Base-by-base conservation (phyloP, 2,797 vertebrate species). In the Nyctalus aviator region DNA sequence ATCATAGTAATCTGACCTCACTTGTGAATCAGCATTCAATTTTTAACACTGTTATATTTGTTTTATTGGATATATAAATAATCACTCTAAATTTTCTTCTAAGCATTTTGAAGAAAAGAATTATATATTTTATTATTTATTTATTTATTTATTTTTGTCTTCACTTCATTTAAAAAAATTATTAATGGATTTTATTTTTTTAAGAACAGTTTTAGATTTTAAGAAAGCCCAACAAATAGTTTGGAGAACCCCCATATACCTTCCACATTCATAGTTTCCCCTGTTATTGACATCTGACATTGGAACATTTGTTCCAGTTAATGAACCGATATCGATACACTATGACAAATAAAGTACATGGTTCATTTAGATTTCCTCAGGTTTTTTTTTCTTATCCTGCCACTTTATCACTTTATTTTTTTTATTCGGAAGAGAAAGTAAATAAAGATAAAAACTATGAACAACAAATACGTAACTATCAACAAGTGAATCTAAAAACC, bases 41-140 rank as follows among this genome's bases (percentile, higher is more conserved):
- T 79, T 86, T 87, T 92, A 41, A 35, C 17, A 66, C 20, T 35
- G 41, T 71, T 76, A 7, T 73, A 4, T 73, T 72, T 72, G 37
- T 35, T 57, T 7, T 81, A 6, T 82, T 73, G 18, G 14, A 27
- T 30, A 73, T 84, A 73, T 59, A 90, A 88, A 53, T 53, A 55
- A 55, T 77, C 59, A 50, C 17, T 75, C n/a, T 69, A 32, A 77
- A 55, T 1, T 73, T 44, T 27, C 55, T 90, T 90, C 41, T 37
- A 78, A 83, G 21, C 9, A 73, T 59, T 32, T 50, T 84, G 27
- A 87, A 83, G n/a, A 82, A 94, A 87, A 86, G 4, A 35, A 87
- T 66, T 86, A 35, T 71, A 57, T 64, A 25, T 69, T 62, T 41
- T 41, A 41, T 41, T 41, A 37, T 41, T 41, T 41, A 41, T 41